Base-by-base conservation (phyloP, 2,113 vertebrate species). In the Alaudala cheleensis region DNA sequence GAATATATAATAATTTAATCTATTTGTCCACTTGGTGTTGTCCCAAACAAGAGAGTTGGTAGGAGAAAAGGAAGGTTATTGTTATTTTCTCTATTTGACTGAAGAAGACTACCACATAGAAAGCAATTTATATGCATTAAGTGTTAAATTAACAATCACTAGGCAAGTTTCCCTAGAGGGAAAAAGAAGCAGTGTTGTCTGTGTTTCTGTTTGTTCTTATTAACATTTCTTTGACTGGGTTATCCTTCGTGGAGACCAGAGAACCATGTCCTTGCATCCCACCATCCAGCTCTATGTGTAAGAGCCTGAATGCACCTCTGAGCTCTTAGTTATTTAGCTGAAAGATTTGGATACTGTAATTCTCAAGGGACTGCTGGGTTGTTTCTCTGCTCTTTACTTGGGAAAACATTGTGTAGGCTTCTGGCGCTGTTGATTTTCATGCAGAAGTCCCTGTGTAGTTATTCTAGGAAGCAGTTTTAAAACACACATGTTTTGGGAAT, bases 261-360 rank as follows among this genome's bases (percentile, higher is more conserved):
- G 29, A 49, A 33, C 14, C 14, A 6, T 4, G 17, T 28, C 31
- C 62, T 50, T 61, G 42, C 34, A 78, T 37, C 37, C 17, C 40
- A 21, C 11, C 2, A 4, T 16, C 18, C 47, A 57, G n/a, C 14
- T 78, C 70, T 33, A 3, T 8, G 0, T 25, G 4, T 12, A 29
- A 33, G 44, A 77, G n/a, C 22, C 42, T 49, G 65, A 33, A 31
- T 49, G 11, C 12, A 39, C 34, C 16, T 64, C 66, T 76, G 53
- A 64, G 37, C 31, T 33, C n/a, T 49, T n/a, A 0, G 2, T 8
- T 49, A 5, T 54, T 42, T 86, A 62, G 24, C 16, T 65, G 42
- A 14, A 71, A 44, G n/a, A 25, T 14, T 25, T n/a, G 9, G 44
- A 53, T 28, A 31, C 15, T 33, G 5, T 4, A 9, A 60, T 11